Base-by-base conservation (phyloP, 53 echinoderm and acorn worm species). In the Paelopatides confundens region DNA sequence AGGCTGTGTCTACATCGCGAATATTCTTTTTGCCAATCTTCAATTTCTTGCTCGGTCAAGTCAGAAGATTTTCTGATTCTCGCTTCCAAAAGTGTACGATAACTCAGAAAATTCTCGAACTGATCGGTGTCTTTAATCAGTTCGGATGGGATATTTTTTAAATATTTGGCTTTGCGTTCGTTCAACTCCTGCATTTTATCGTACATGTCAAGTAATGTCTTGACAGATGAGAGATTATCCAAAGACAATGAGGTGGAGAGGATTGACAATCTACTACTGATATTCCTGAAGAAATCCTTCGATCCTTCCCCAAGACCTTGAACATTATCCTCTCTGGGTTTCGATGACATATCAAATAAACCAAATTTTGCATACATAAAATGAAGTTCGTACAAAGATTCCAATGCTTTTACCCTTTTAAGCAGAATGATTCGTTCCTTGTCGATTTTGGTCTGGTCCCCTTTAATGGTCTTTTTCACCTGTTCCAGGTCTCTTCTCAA, bases 31-130 rank as follows among this genome's bases (percentile, higher is more conserved):
- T 78, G 66, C 38, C 87, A 67, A 35, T 94, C 94, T 2, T 90
- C 92, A 8, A 94, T 36, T 27, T 90, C 85, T 77, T 94, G 94
- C 5, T 87, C 87, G 53, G 87, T 92, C 27, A 74, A 74, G 40
- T 43, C 39, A 74, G 8, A 9, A 14, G 74, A n/a, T 11, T 43
- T 28, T 28, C 39, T 74, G 58, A 58, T 21, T 21, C 21, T 58
- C 24, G 17, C 18, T 31, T 67, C 68, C 68, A 67, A 67, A 11
- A 67, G 68, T 67, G 14, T 14, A 5, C 68, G 35, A 26, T 67
- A 24, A n/a, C n/a, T 27, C 30, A 34, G 15, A 79, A 79, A 79
- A 13, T 30, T 12, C 8, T 5, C 52, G 12, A 52, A 14, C 12
- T 79, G 53, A 9, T 12, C 79, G 0, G 49, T 30, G 28, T 31